Evolutionary conservation across 2,888 invertebrate genomes (phyloP), one percentile per base, ranked within the genome.

Genomic region (Hirtodrosophila duncani): DNA sequence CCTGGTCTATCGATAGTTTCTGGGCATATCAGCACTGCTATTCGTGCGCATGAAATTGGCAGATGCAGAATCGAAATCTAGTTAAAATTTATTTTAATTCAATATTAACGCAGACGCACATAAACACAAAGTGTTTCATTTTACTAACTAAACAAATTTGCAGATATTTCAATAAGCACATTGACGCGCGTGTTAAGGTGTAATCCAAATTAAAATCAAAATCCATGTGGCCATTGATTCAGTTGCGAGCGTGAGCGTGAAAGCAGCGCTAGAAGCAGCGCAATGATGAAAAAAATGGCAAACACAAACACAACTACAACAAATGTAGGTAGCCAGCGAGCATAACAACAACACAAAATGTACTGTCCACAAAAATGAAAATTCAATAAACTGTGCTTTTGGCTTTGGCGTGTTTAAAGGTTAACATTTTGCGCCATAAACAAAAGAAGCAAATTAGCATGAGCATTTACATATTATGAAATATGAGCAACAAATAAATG

Each of bases 391-490:
- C 65, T 55, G 51, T 34, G 46, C 30, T 53, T n/a, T 41, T 38
- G 56, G 34, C 45, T 43, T 39, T 46, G 29, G 29, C 24, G 33
- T 38, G 39, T 37, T 38, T 43, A 49, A 60, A 70, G 82, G 81
- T 80, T 82, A 71, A 58, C 44, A 56, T 41, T 36, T 24, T 24
- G 16, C 39, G 48, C 50, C 41, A 58, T 48, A 31, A 14, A 16
- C 42, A n/a, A 20, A 21, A 26, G 18, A 31, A n/a, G n/a, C n/a
- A n/a, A n/a, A n/a, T n/a, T n/a, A n/a, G n/a, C n/a, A n/a, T n/a
- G n/a, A n/a, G n/a, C n/a, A n/a, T n/a, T n/a, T n/a, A n/a, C n/a
- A 44, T 44, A 75, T 75, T 81, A 75, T 80, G 67, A 67, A 69
- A 75, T 63, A 63, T 60, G 70, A 74, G 50, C 48, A 64, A 51